Conservation (phyloP, 2,113 vertebrate species). For the Suricata suricatta region DNA sequence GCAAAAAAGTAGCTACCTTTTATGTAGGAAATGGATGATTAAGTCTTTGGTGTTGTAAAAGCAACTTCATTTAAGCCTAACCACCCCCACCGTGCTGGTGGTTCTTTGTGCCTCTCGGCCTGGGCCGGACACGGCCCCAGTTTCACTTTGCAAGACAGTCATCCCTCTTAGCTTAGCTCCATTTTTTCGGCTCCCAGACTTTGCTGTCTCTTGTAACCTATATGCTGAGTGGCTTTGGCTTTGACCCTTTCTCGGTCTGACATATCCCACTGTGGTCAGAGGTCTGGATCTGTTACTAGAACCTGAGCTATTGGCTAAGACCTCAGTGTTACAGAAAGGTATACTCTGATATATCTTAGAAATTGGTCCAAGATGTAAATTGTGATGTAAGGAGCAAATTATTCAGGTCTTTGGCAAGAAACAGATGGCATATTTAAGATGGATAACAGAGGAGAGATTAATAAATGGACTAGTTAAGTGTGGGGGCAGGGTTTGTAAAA, state of each 20-base stretch:
- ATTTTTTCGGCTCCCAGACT: not conserved
- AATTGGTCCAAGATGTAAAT: not conserved
- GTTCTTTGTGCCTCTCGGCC: not conserved
- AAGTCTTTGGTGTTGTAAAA: too few relatives aligned
- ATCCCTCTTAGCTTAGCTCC: not conserved
- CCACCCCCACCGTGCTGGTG: too few relatives aligned
- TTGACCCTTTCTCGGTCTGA: not conserved
- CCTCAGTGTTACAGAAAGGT: not conserved
- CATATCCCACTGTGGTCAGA: not conserved
- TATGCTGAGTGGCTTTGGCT: not conserved
- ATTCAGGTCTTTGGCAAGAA: not conserved
- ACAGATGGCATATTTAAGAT: conserved; percentile 5
- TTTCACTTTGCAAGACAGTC: not conserved
- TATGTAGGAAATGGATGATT: too few relatives aligned
- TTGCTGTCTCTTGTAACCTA: not conserved
- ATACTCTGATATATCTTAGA: not conserved
- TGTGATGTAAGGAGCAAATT: conserved; percentile 26
- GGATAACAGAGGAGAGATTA: not conserved
- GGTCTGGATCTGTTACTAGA: not conserved
- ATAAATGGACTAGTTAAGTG: not conserved
- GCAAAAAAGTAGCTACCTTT: too few relatives aligned
- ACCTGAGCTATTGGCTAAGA: not conserved
- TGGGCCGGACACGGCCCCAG: not conserved
- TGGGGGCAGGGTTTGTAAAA: not conserved
- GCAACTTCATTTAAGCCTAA: too few relatives aligned